Evolutionary conservation across 1,140 invertebrate species (phyloP).

Genomic region (Drosophila kikkawai): DNA sequence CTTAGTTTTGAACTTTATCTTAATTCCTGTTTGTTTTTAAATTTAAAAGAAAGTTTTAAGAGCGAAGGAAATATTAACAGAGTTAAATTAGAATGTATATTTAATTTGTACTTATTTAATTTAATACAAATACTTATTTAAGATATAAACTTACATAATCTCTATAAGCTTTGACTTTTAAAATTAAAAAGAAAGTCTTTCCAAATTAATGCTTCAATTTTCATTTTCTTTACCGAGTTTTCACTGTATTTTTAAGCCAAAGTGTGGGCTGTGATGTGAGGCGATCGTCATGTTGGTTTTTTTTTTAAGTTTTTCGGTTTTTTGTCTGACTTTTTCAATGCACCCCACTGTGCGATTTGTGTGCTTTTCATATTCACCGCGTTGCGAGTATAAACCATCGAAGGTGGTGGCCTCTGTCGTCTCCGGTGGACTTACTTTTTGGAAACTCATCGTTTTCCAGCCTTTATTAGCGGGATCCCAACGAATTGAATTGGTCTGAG

Average conservation of each 20-base stretch:
- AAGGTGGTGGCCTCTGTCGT: constrained; percentile 37
- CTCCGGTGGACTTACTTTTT: constrained; percentile 56
- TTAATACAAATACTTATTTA: background rate
- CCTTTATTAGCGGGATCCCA: constrained; percentile 60
- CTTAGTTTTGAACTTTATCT: background rate
- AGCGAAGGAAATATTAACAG: background rate
- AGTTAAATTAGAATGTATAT: no score
- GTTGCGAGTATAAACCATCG: constrained; percentile 7
- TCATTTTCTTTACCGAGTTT: background rate
- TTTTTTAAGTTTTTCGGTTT: constrained; percentile 5
- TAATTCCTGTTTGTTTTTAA: background rate
- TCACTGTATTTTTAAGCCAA: constrained; percentile 46
- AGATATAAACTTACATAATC: background rate
- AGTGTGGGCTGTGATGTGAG: constrained; percentile 59
- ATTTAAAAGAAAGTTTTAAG: background rate
- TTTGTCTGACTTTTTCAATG: constrained; percentile 44
- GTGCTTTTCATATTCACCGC: constrained; percentile 81
- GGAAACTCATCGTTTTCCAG: constrained; percentile 80
- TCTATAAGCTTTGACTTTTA: background rate
- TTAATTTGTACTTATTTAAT: background rate
- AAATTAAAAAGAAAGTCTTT: background rate
- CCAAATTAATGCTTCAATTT: background rate
- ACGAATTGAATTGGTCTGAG: constrained; percentile 44
- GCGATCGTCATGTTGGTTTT: constrained; percentile 18
- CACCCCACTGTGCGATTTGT: constrained; percentile 75